Base-by-base conservation (phyloP, 2,113 vertebrate species). In the Capreolus pygargus region DNA sequence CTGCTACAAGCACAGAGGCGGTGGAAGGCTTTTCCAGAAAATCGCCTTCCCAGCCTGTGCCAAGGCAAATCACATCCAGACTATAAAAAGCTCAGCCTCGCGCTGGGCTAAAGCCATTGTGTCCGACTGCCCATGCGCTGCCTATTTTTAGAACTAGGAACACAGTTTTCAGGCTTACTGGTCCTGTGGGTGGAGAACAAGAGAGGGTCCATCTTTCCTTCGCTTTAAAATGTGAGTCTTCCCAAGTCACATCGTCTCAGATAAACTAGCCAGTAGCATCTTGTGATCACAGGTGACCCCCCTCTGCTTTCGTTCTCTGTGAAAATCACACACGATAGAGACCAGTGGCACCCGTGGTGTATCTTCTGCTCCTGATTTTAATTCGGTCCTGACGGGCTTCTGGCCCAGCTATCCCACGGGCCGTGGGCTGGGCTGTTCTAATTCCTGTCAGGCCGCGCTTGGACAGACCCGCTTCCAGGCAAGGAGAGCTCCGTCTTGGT, bases 1-100 rank as follows among this genome's bases (percentile, higher is more conserved):
- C 60, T 60, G 87, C 86, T 54, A 5, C 55, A 86, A 91, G 50
- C 70, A 15, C 57, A 74, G 52, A 91, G 55, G 43, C 52, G 9
- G 13, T 50, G 52, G n/a, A 74, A 95, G 83, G 47, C 81, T 60
- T 87, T 96, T 87, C 90, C 87, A 78, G 94, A 89, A 97, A 82
- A 58, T 45, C 30, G 8, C 36, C 36, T 76, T 61, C 67, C 94
- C 19, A 23, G 2, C 39, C 6, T 7, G 6, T 28, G 47, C 90
- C 92, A 54, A 85, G 74, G 60, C 47, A 55, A 30, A 19, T 52
- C 67, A 21, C 61, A 39, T 52, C 78, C 67, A 47, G 57, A 21
- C 86, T 54, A 7, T 85, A 15, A 92, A 89, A 78, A 92, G 61
- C 89, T 12, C 43, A 27, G n/a, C 61, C 23, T 39, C 3, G 0